Base-by-base conservation (phyloP, 2,797 vertebrate genomes). In the Rhinella marina region DNA sequence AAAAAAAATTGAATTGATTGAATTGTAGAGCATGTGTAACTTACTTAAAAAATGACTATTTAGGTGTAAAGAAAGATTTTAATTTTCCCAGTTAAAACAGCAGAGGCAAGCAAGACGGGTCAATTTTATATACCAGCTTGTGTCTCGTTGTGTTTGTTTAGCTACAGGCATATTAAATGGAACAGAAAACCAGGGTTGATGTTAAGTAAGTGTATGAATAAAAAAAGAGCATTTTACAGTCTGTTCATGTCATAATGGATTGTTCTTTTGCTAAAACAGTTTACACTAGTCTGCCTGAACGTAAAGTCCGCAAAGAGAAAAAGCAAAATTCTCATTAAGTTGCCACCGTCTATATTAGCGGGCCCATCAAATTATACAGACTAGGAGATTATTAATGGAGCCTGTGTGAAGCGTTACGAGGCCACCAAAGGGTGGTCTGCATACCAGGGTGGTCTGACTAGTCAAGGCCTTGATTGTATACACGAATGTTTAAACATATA, bases 401-500 rank as follows among this genome's bases (percentile, higher is more conserved):
- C 93, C 93, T 92, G 93, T 94, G 93, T 92, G 94, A 95, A 95
- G 95, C 93, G 92, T 93, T 95, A 95, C 93, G 92, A 90, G 93
- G 93, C 92, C 92, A 92, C 92, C 94, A 92, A 93, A 93, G 94
- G 93, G 94, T 94, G 94, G 93, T 94, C 95, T 94, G 93, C 93
- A 93, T 91, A 93, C 92, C 95, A 93, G 93, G 94, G 95, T 95
- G 94, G 95, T 95, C 95, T 95, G 94, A 94, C 92, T 94, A 93
- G 91, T 93, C 70, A 41, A 93, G 94, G 91, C 93, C 94, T 81
- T 95, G 95, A 95, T 84, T 95, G 95, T 95, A 95, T 95, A 94
- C 95, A 94, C 94, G 32, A 95, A 95, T 95, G 95, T 95, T 95
- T 95, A 96, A 95, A 96, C 95, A 95, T 95, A 95, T 95, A 82